phyloP scores from a whole-genome alignment of 2,113 vertebrate species.

The Neolamprologus caudopunctatus region DNA sequence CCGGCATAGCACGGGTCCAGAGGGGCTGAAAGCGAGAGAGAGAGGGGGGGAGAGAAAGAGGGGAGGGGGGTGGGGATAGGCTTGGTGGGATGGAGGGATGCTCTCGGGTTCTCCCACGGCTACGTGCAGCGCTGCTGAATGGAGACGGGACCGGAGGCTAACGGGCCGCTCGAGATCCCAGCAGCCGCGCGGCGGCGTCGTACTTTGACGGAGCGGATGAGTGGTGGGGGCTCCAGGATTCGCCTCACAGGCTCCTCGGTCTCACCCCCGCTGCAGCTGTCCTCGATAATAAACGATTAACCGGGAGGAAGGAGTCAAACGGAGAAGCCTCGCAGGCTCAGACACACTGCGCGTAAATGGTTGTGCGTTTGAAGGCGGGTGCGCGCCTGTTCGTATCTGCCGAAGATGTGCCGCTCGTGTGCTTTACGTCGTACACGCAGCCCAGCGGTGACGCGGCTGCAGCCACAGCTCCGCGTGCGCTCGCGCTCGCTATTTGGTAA shows the following conservation, averaged over 20 bases:
- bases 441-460: conserved; percentile 14
- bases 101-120: conserved; percentile 18
- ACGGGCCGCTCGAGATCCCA: not conserved
- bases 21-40: not conserved
- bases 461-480: conserved; percentile 58
- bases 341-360: not conserved
- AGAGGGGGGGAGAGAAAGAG: not conserved
- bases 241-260: not conserved
- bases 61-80: not conserved
- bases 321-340: not conserved
- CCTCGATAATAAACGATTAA: not conserved
- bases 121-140: not conserved
- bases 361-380: conserved; percentile 3
- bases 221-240: not conserved
- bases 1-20: conserved; percentile 31
- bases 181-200: not conserved
- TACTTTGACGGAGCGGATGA: not conserved
- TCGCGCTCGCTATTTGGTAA: conserved; percentile 34
- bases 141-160: not conserved
- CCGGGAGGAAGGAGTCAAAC: not conserved
- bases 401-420: conserved; percentile 14
- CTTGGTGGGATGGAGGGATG: conserved; percentile 45
- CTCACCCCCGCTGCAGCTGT: not conserved
- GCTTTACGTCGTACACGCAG: conserved; percentile 42
- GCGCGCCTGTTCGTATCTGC: conserved; percentile 12